Evolutionary conservation across 1,140 invertebrate genomes (phyloP).

Genomic region (Drosophila hydei): DNA sequence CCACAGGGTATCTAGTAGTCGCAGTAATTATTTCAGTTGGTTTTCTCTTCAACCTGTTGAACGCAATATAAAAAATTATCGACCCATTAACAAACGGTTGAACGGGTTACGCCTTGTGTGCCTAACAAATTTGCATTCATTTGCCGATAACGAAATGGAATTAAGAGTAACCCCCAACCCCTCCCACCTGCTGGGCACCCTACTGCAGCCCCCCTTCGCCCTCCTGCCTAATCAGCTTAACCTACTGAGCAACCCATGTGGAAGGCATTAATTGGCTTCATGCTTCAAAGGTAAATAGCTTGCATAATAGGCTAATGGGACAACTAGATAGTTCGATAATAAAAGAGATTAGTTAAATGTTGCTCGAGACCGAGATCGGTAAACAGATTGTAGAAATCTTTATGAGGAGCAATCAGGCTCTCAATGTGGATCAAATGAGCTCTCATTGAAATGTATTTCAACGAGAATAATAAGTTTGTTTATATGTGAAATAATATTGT

Average conservation of each 20-base stretch:
- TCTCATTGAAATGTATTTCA: too few relatives aligned
- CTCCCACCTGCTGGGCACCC: slow-evolving; percentile 14
- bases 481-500: too few relatives aligned
- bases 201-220: background rate
- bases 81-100: slow-evolving; percentile 30
- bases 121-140: slow-evolving; percentile 47
- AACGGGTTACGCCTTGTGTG: slow-evolving; percentile 11
- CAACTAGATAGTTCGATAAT: background rate
- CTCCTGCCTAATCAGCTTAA: slow-evolving; percentile 29
- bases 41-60: slow-evolving; percentile 50
- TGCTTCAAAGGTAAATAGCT: background rate
- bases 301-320: background rate
- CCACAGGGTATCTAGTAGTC: background rate
- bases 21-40: background rate
- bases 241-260: slow-evolving; percentile 1
- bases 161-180: slow-evolving; percentile 11
- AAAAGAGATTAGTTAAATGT: background rate
- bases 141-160: slow-evolving; percentile 29
- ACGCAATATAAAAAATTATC: slow-evolving; percentile 40
- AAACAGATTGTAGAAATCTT: background rate
- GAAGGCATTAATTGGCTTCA: slow-evolving; percentile 1
- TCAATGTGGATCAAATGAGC: too few relatives aligned
- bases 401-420: too few relatives aligned
- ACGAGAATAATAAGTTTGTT: too few relatives aligned
- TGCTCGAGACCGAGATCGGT: background rate